A percentile compares a stretch with the other conserved stretches of the same genome.
Conservation (phyloP, 2,888 invertebrate species). For the Physocephala rufipes region DNA sequence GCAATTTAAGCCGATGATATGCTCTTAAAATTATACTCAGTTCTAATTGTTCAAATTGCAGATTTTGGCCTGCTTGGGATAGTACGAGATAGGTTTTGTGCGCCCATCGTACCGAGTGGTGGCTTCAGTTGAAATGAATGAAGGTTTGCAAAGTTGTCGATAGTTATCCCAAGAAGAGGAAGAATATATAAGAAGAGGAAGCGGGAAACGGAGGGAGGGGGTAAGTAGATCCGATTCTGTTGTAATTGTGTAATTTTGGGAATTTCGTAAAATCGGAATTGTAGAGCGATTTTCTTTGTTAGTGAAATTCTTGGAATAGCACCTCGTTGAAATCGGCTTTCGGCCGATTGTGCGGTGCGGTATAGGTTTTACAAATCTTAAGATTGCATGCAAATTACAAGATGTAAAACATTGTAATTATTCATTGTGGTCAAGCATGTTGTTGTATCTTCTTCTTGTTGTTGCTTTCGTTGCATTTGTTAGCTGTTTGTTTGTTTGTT, state of each 20-base stretch:
- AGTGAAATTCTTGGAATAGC: slow-evolving; percentile 31
- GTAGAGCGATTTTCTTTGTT: not conserved
- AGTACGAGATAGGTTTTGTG: no score
- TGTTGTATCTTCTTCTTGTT: slow-evolving; percentile 21
- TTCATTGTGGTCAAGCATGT: not conserved
- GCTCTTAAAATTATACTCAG: slow-evolving; percentile 24
- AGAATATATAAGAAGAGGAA: no score
- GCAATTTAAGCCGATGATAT: slow-evolving; percentile 17
- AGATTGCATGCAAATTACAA: slow-evolving; percentile 30
- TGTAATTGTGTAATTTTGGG: slow-evolving; percentile 35
- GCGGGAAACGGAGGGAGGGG: not conserved
- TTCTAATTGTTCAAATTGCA: slow-evolving; percentile 32
- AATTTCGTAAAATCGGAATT: not conserved
- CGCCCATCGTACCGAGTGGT: no score
- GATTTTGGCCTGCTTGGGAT: slow-evolving; percentile 4
- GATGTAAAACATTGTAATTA: slow-evolving; percentile 7
- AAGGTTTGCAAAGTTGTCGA: not conserved
- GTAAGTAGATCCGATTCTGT: slow-evolving; percentile 19
- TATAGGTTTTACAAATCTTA: not conserved
- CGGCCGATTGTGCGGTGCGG: slow-evolving; percentile 22
- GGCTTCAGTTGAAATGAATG: no score
- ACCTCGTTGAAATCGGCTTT: slow-evolving; percentile 22
- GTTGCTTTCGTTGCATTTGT: slow-evolving; percentile 11
- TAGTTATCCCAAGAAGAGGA: not conserved
- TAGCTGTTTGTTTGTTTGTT: no score